Percentiles rank a stretch among this genome's conserved stretches.
Evolutionary conservation across 2,113 vertebrate genomes (phyloP).

Genomic region (Podiceps cristatus): DNA sequence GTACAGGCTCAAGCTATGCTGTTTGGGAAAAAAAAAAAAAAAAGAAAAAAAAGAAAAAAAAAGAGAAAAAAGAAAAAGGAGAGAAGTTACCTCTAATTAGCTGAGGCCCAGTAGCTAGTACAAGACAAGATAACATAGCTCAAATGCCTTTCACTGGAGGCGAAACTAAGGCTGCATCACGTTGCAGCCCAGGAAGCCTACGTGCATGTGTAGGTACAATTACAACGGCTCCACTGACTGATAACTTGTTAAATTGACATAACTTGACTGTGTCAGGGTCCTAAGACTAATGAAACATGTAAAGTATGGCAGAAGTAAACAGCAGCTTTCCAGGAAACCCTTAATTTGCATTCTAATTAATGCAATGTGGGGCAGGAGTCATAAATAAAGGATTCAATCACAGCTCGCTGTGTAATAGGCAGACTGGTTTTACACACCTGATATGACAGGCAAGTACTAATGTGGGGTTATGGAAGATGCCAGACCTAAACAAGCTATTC

Average conservation of each 20-base stretch:
- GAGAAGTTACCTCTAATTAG: background rate
- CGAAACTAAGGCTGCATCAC: background rate
- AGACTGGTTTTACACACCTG: conserved; percentile 40
- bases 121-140: background rate
- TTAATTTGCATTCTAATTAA: conserved; percentile 68
- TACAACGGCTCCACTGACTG: background rate
- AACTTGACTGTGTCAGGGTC: conserved; percentile 27
- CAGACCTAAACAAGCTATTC: conserved; percentile 6
- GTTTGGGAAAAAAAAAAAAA: too few relatives aligned
- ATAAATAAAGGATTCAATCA: conserved; percentile 65
- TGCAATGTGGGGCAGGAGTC: conserved; percentile 46
- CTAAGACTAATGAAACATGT: conserved; percentile 63
- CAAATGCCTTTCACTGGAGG: background rate
- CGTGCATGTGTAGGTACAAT: background rate
- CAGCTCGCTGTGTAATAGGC: conserved; percentile 18
- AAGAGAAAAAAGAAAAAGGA: background rate
- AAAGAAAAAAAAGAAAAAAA: too few relatives aligned
- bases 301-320: conserved; percentile 52
- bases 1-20: background rate
- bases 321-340: conserved; percentile 64
- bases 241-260: conserved; percentile 54
- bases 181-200: background rate
- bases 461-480: background rate
- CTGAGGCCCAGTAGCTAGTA: background rate
- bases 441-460: conserved; percentile 5